Percentiles rank a stretch among this genome's conserved stretches.
Evolutionary conservation across 1,140 invertebrate genomes (phyloP).

Genomic region (Nebria ingens): DNA sequence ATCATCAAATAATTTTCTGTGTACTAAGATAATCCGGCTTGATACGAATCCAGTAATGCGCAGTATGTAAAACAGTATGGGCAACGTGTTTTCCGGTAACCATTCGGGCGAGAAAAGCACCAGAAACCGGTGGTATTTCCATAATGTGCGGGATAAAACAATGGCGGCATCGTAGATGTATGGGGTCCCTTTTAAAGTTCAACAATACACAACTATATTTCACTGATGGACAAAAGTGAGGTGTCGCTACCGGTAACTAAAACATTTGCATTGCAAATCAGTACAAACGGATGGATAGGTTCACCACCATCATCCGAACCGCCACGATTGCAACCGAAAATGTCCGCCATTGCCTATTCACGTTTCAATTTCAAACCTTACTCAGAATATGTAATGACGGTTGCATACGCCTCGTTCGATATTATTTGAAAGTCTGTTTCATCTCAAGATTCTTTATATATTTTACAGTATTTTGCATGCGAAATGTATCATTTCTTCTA

Average conservation of each 20-base stretch:
- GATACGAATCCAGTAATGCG: too few relatives aligned
- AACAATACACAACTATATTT: conserved; percentile 4
- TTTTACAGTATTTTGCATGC: too few relatives aligned
- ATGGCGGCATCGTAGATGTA: neutral
- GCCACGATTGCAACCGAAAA: neutral
- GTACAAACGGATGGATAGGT: neutral
- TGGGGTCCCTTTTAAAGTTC: neutral
- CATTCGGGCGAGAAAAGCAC: neutral
- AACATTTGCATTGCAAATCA: neutral
- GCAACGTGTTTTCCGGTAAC: neutral
- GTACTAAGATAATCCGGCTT: too few relatives aligned
- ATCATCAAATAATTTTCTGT: too few relatives aligned
- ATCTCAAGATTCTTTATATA: too few relatives aligned
- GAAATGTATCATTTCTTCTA: too few relatives aligned
- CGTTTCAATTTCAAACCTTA: neutral
- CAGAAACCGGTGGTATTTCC: too few relatives aligned
- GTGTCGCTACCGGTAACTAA: neutral
- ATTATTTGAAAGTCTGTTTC: too few relatives aligned
- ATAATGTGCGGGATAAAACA: neutral
- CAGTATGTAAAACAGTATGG: neutral
- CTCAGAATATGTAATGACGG: neutral
- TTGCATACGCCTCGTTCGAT: too few relatives aligned
- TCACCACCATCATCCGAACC: neutral
- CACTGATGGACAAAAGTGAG: neutral
- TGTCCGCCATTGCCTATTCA: neutral